Evolutionary conservation across 1,140 invertebrate species (phyloP).

Genomic region (Drosophila asahinai): DNA sequence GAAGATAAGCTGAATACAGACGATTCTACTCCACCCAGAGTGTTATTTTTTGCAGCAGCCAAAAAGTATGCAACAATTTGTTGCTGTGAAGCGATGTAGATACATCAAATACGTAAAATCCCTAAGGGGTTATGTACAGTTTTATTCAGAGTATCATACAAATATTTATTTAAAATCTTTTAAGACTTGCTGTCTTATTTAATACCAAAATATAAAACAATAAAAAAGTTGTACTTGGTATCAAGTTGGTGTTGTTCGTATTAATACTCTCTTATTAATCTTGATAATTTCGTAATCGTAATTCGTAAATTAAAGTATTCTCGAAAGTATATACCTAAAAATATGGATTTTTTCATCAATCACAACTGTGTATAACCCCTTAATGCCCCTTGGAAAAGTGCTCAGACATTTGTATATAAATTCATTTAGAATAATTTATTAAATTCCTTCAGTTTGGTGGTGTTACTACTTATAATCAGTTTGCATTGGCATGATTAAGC

Average conservation of each 20-base stretch:
- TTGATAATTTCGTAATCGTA: too few species aligned
- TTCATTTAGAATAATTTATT: conserved; percentile 28
- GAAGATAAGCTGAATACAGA: neutral
- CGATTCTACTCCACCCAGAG: neutral
- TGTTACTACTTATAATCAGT: conserved; percentile 14
- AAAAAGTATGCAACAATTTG: conserved; percentile 19
- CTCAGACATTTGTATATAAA: conserved; percentile 24
- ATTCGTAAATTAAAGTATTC: too few species aligned
- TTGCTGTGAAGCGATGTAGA: conserved; percentile 1
- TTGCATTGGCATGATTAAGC: conserved; percentile 68
- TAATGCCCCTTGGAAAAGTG: neutral
- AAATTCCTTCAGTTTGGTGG: conserved; percentile 42
- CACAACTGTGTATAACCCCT: neutral
- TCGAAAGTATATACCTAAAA: neutral
- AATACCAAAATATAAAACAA: too few species aligned
- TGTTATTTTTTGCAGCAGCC: neutral
- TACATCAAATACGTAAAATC: neutral
- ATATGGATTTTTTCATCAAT: neutral
- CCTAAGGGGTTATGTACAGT: too few species aligned
- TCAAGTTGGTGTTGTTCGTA: too few species aligned
- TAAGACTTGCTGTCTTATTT: too few species aligned
- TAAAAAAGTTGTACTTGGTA: too few species aligned
- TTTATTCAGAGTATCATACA: too few species aligned
- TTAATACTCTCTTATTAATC: too few species aligned
- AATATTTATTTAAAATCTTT: too few species aligned